Evolutionary conservation across 2,113 vertebrate species (phyloP).

Genomic region (Tyrannus savana): DNA sequence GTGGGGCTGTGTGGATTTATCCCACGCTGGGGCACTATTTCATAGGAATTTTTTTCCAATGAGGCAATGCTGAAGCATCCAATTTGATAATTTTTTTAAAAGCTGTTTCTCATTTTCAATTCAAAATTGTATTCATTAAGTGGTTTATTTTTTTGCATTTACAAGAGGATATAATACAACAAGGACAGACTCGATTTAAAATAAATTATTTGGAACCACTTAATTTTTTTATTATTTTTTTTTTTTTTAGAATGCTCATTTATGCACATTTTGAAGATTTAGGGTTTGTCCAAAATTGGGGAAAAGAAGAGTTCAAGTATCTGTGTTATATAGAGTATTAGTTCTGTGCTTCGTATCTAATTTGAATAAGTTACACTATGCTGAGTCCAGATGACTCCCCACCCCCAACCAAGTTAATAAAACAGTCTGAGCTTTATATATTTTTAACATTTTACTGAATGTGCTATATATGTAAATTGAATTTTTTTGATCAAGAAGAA

Average conservation of each 20-base stretch:
- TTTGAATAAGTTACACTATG: not conserved
- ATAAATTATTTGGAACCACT: not conserved
- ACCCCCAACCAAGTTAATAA: not conserved
- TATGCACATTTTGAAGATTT: not conserved
- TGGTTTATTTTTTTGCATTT: not conserved
- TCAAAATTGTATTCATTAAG: not conserved
- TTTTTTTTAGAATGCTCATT: not conserved
- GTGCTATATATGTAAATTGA: not conserved
- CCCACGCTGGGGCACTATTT: accelerated
- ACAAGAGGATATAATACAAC: no score
- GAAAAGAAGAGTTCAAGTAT: not conserved
- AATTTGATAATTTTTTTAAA: not conserved
- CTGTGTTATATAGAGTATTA: not conserved
- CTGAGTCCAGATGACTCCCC: not conserved
- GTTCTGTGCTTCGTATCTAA: not conserved
- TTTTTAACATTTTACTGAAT: not conserved
- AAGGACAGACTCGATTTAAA: not conserved
- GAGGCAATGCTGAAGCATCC: not conserved
- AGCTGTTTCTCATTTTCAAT: not conserved
- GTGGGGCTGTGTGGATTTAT: not conserved
- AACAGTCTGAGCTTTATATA: not conserved
- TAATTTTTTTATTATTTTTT: not conserved
- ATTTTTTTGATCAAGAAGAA: not conserved
- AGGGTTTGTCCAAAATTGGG: not conserved
- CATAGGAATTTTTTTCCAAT: not conserved